Evolutionary conservation across 1,140 invertebrate genomes (phyloP), one percentile per base, ranked within the genome.

Genomic region (Platyscapa corneri): DNA sequence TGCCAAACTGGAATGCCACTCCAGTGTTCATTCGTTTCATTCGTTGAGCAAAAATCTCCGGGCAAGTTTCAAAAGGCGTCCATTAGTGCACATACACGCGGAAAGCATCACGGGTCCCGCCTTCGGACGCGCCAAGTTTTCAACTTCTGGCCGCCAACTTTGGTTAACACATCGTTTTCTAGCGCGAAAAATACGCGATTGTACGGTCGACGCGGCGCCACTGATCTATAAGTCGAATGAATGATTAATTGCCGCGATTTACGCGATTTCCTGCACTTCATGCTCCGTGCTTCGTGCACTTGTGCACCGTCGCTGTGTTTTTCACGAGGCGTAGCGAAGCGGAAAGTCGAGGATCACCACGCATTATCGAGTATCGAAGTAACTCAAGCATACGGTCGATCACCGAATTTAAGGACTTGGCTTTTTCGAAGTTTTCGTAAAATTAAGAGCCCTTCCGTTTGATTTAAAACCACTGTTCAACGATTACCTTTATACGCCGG

Each of bases 31-130:
- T 39, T 72, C 34, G 67, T 18, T 72, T 27, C 6, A 16, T 39
- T 72, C 67, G 39, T 72, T 72, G 34, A 72, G 67, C 6, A 39
- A 72, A 72, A 72, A 72, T 72, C 67, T 39, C 16, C 67, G 2
- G 30, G 16, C 67, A 32, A 18, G 34, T 37, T 72, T 72, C 65
- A n/a, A 64, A 27, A 64, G n/a, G 60, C 67, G 30, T 72, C 34
- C 67, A 72, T 72, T 72, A 72, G 67, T 37, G 34, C 32, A n/a
- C 67, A 16, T 72, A 39, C 14, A 23, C 32, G 23, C 2, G 67
- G 20, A 72, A 37, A 72, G 34, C 67, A n/a, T 67, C n/a, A n/a
- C 8, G 3, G 0, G n/a, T 14, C 30, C 30, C 30, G 65, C 65
- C 65, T 67, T 20, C 8, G 23, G 12, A 39, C 67, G 67, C 34